Percentiles rank a stretch among this genome's conserved stretches.
Evolutionary conservation across 2,888 invertebrate genomes (phyloP).

Genomic region (Pristionchus maxplancki): DNA sequence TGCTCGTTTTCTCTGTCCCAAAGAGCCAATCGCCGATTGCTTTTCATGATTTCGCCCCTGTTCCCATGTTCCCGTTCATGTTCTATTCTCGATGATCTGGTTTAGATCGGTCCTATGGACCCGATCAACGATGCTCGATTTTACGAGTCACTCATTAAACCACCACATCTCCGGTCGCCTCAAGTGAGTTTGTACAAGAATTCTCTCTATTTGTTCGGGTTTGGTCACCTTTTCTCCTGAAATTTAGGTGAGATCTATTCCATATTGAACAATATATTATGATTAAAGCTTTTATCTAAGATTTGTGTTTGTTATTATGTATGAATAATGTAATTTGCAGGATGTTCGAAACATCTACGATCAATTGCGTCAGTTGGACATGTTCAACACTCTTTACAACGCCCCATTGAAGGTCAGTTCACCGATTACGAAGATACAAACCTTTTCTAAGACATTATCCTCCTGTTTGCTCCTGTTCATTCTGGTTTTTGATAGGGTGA

Average conservation of each 20-base stretch:
- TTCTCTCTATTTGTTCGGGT: slow-evolving; percentile 11
- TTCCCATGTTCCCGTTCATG: background rate
- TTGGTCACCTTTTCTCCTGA: background rate
- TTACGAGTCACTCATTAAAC: slow-evolving; percentile 69
- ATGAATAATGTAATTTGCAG: slow-evolving; percentile 57
- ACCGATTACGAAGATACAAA: background rate
- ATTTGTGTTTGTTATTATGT: too few relatives aligned
- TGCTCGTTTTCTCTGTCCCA: background rate
- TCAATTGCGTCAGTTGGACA: slow-evolving; percentile 74
- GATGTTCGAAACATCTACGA: slow-evolving; percentile 74
- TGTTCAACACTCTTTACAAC: slow-evolving; percentile 71
- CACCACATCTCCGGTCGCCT: slow-evolving; percentile 59
- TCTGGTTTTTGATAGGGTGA: slow-evolving; percentile 24
- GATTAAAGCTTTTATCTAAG: too few relatives aligned
- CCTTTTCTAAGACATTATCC: background rate
- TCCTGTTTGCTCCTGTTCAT: background rate
- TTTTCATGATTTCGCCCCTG: background rate
- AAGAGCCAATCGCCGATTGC: background rate
- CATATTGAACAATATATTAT: background rate
- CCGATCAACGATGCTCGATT: slow-evolving; percentile 70
- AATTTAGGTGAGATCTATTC: background rate
- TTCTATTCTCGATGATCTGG: background rate
- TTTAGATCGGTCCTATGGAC: slow-evolving; percentile 55
- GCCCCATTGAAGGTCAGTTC: slow-evolving; percentile 60
- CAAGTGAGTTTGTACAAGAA: slow-evolving; percentile 55